phyloP scores from a whole-genome alignment of 2,797 vertebrate species.

The Nyctibius grandis region DNA sequence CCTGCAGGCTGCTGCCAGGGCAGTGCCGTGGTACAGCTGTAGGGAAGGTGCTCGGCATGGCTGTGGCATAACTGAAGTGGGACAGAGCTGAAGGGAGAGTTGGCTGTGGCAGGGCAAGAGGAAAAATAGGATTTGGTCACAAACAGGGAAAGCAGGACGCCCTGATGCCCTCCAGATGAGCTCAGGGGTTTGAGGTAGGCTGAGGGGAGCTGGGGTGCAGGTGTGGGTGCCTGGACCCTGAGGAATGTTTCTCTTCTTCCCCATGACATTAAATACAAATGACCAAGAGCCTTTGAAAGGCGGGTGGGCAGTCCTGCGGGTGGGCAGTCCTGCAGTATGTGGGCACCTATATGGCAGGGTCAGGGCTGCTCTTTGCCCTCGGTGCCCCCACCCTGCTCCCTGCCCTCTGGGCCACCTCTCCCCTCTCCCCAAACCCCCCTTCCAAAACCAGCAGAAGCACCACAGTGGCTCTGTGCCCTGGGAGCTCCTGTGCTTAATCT shows the following conservation, averaged over 20 bases:
- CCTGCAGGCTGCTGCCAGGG: too few species aligned
- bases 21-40: too few species aligned
- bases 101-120: background rate
- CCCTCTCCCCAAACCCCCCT: too few species aligned
- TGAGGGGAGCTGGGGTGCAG: too few species aligned
- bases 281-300: background rate
- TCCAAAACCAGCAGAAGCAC: background rate
- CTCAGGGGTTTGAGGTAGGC: rapidly evolving
- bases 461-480: rapidly evolving
- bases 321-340: too few species aligned
- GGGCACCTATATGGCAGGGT: too few species aligned
- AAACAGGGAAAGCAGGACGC: rapidly evolving
- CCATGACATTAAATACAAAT: background rate
- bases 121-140: background rate
- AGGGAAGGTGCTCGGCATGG: rapidly evolving
- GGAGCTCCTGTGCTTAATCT: background rate
- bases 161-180: rapidly evolving
- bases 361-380: background rate
- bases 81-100: background rate
- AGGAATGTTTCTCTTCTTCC: background rate
- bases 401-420: background rate
- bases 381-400: rapidly evolving
- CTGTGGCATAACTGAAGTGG: rapidly evolving
- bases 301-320: rapidly evolving
- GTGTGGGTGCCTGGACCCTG: too few species aligned